Conservation (phyloP, 2,888 invertebrate species). For the Tachina fera region DNA sequence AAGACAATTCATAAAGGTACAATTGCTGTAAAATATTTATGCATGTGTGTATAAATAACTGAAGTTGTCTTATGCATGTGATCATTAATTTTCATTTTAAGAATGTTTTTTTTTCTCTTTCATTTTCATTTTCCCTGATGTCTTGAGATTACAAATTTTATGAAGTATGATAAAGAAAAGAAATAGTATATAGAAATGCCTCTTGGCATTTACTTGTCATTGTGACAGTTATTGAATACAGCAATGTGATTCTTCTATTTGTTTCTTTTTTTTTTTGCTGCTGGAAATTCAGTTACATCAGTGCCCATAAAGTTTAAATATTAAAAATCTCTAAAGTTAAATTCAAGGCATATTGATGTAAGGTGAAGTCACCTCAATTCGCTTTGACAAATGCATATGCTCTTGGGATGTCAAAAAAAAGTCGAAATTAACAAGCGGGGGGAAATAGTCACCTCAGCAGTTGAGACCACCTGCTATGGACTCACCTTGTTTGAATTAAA, state of each 20-base stretch:
- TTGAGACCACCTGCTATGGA: too few species aligned
- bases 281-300: neutral
- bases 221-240: slow-evolving; percentile 67
- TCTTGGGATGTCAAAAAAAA: too few species aligned
- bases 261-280: neutral
- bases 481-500: too few species aligned
- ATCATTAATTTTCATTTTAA: slow-evolving; percentile 70
- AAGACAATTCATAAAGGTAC: slow-evolving; percentile 69
- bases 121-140: slow-evolving; percentile 27
- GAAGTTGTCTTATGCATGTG: slow-evolving; percentile 62
- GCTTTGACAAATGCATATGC: too few species aligned
- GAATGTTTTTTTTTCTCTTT: slow-evolving; percentile 2
- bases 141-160: slow-evolving; percentile 46
- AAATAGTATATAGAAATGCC: slow-evolving; percentile 34
- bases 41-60: slow-evolving; percentile 7
- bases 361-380: too few species aligned
- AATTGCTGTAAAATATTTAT: slow-evolving; percentile 55
- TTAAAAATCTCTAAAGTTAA: too few species aligned
- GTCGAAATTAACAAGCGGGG: too few species aligned
- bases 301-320: too few species aligned
- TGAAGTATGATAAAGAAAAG: slow-evolving; percentile 1
- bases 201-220: slow-evolving; percentile 65
- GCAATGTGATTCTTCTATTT: neutral
- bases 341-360: too few species aligned
- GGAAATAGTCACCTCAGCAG: too few species aligned